Base-by-base conservation (phyloP, 2,797 vertebrate species). In the Sebastes matsubarae region DNA sequence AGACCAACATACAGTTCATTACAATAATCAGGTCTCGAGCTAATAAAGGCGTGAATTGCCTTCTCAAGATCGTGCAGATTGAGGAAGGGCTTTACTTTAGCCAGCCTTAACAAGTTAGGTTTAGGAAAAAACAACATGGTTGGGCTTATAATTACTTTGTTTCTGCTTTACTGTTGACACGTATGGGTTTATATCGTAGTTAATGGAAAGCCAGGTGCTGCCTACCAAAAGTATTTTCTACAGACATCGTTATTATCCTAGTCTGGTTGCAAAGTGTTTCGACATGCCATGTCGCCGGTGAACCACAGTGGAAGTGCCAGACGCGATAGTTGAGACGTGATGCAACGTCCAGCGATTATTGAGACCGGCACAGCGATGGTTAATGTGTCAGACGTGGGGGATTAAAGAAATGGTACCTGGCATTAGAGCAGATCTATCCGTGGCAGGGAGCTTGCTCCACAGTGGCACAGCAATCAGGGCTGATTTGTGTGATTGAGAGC, bases 401-500 rank as follows among this genome's bases (percentile, higher is more conserved):
- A 88, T 93, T 82, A 85, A 83, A 79, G 73, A 63, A 71, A 86
- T 29, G 61, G 68, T 63, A 60, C 63, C 79, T 85, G 81, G 73
- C 76, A 76, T 86, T 73, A 82, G 78, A 83, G 85, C 65, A 14
- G 59, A 84, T 89, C 75, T 22, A 3, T 78, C 84, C 75, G 78
- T 87, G 71, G 82, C 61, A 22, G 80, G 83, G 81, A 68, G 74
- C 82, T 85, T 68, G 87, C 81, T 88, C 66, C 75, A 20, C 81
- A 10, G 68, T 72, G 84, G 78, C 86, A 50, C 81, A 27, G 89
- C 89, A 87, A 91, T 92, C 88, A 89, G 63, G 66, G 68, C 82
- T 88, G 87, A 89, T 93, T 90, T 89, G 88, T 88, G 90, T 87
- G 90, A 93, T 88, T 85, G 86, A 93, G 89, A 85, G 82, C 81